Base-by-base conservation (phyloP, 2,797 vertebrate species). In the Enteromius viviparus region DNA sequence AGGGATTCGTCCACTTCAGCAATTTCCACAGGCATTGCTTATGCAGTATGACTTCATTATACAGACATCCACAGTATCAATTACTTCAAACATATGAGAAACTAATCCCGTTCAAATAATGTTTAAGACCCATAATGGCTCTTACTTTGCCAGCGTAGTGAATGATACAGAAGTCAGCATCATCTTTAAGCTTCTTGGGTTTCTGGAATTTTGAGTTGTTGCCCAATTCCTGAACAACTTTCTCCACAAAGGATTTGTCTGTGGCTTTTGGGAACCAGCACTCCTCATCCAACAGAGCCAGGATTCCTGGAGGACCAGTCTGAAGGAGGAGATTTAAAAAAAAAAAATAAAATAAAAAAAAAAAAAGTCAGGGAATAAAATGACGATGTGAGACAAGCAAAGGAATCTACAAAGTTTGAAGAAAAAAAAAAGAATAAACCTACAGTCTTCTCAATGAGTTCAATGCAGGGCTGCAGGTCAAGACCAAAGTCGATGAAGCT, bases 401-500 rank as follows among this genome's bases (percentile, higher is more conserved):
- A 37, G 37, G n/a, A 1, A n/a, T 45, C 10, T 21, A 47, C 6
- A 55, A 42, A 47, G 6, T n/a, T 32, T 29, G 3, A 78, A 68
- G 3, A 23, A 2, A 14, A 68, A 68, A 32, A 0, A 47, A 69
- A 32, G 0, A 47, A 64, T 53, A 47, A 68, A 68, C 83, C 6
- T 51, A 89, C 88, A 14, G 85, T 70, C n/a, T 76, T 87, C 55
- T 89, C 88, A 11, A 89, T 89, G 26, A 89, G 88, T 17, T 89
- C 88, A 19, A 96, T 96, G 89, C 95, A 96, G 75, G 96, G 87
- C 90, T 93, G 94, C 89, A 95, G 90, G 88, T 95, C 95, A 6
- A 95, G 92, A 64, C 95, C 95, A 0, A 96, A 98, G 92, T 98
- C 97, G 1, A 98, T 98, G 94, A 98, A 98, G 91, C 94, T 97